Evolutionary conservation across 2,113 vertebrate genomes (phyloP).

Genomic region (Oreochromis niloticus): DNA sequence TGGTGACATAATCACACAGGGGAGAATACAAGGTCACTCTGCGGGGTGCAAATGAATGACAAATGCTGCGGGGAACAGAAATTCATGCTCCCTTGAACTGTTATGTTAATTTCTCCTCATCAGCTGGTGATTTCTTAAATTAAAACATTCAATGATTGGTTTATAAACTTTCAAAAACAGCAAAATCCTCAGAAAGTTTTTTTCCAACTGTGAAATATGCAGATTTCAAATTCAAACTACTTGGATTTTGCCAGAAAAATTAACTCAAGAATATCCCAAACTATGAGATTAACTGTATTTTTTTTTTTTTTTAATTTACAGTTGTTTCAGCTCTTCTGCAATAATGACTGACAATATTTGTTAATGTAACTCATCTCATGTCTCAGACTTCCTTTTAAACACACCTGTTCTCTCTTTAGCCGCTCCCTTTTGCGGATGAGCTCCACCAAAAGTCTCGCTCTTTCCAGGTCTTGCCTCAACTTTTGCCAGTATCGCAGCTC

Average conservation of each 20-base stretch:
- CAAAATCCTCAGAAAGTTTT: neutral
- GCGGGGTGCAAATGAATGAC: neutral
- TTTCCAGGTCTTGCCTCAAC: slow-evolving; percentile 90
- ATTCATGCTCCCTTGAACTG: neutral
- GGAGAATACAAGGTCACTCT: neutral
- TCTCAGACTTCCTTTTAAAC: neutral
- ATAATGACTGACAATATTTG: neutral
- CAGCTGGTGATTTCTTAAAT: neutral
- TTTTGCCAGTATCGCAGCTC: slow-evolving; percentile 98
- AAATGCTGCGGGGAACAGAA: neutral
- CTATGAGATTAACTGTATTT: neutral
- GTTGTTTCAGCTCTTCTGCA: neutral
- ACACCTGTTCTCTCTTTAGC: slow-evolving; percentile 94
- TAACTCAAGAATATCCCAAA: neutral
- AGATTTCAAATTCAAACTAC: neutral
- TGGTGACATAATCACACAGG: neutral
- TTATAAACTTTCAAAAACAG: neutral
- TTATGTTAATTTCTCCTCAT: neutral
- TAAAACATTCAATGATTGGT: neutral
- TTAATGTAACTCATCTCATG: neutral
- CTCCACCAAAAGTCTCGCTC: slow-evolving; percentile 90
- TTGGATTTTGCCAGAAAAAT: neutral
- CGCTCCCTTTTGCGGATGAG: slow-evolving; percentile 96
- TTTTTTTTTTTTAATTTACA: neutral
- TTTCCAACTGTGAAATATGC: neutral